Percentiles rank a stretch among this genome's conserved stretches.
These are phyloP conservation scores for Syncerus caffer DNA, from an alignment of 2,797 vertebrate genomes.

Conservation along the genomic window DNA sequence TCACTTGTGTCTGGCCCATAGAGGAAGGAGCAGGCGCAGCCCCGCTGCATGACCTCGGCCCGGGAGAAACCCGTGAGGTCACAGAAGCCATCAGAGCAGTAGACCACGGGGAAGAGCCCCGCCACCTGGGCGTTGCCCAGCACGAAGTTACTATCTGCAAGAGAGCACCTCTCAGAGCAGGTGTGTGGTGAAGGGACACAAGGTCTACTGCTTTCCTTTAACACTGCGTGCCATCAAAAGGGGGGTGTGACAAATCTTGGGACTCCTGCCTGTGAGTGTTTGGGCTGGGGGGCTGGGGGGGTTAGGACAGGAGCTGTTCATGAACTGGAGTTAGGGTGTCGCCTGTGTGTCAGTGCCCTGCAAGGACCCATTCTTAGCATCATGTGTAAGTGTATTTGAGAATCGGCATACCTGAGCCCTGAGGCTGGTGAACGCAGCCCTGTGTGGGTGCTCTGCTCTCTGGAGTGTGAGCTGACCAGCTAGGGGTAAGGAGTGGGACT, in stretches of 20 bases:
- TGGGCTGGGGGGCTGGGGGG: too few species aligned
- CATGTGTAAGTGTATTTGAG: neutral
- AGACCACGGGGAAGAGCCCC: slow-evolving; percentile 81
- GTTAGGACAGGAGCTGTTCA: neutral
- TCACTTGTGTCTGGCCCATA: slow-evolving; percentile 82
- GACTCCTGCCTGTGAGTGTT: neutral
- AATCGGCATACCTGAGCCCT: neutral
- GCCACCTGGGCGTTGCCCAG: slow-evolving; percentile 83
- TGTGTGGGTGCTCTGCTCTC: neutral
- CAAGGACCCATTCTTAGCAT: neutral
- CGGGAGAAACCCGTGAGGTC: slow-evolving; percentile 84
- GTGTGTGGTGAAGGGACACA: neutral
- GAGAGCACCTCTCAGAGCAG: slow-evolving; percentile 56
- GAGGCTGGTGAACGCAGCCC: neutral
- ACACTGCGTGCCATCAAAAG: neutral
- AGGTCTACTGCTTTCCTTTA: neutral
- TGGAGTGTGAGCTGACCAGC: neutral
- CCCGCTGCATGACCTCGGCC: slow-evolving; percentile 83
- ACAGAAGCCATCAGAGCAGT: slow-evolving; percentile 85
- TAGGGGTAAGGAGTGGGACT: neutral
- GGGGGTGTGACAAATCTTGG: neutral
- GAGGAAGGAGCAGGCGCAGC: slow-evolving; percentile 82
- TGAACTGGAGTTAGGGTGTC: neutral
- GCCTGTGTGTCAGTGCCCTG: neutral
- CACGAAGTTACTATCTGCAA: slow-evolving; percentile 84